Conservation (phyloP, 2,113 vertebrate species). For the Phrynosoma blainvillii region DNA sequence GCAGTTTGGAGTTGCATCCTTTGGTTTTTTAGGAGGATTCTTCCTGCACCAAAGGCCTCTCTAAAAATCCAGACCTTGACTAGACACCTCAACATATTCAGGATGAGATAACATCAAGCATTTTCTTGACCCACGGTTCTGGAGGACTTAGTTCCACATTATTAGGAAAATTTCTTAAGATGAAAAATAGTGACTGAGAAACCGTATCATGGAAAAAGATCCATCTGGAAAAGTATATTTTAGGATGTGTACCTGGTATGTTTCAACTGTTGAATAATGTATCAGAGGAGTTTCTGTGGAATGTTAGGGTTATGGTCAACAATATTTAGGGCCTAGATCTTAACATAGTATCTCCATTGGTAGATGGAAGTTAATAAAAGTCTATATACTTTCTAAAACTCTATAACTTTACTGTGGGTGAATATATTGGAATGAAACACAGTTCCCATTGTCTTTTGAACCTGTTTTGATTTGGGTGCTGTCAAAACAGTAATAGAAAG, state of each 20-base stretch:
- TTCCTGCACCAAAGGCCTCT: not conserved
- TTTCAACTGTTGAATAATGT: not conserved
- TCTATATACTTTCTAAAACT: not conserved
- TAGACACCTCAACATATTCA: not conserved
- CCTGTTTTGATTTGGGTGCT: not conserved
- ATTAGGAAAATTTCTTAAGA: not conserved
- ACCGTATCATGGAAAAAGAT: not conserved
- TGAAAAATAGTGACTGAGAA: not conserved
- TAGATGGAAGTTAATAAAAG: not conserved
- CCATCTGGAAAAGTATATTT: not conserved
- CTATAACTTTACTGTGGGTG: not conserved
- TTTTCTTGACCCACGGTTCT: no score
- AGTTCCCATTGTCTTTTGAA: not conserved
- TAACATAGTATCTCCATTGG: not conserved
- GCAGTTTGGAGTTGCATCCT: not conserved
- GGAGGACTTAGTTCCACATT: not conserved
- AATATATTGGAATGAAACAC: not conserved
- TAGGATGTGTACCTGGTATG: not conserved
- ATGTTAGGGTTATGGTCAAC: no score
- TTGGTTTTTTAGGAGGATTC: not conserved
- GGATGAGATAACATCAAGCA: no score
- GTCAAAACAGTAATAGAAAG: conserved; percentile 13
- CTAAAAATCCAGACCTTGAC: not conserved
- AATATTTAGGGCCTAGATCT: not conserved
- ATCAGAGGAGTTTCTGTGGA: not conserved